A percentile compares a stretch with the other conserved stretches of the same genome.
phyloP scores from a whole-genome alignment of 1,140 invertebrate species.

The Drosophila eugracilis region DNA sequence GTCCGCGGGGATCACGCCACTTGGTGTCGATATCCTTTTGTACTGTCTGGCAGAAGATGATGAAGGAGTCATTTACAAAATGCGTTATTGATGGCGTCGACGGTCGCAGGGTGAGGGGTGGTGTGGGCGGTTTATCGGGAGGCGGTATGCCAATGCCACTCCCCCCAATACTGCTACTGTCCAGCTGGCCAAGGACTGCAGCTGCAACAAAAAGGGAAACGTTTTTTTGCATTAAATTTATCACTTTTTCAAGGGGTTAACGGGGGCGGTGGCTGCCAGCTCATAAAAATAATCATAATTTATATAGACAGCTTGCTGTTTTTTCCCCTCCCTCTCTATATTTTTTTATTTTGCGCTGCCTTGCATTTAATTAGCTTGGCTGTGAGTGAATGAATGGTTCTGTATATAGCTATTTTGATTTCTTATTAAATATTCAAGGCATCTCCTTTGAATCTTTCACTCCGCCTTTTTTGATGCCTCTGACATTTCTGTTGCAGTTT shows the following conservation, averaged over 20 bases:
- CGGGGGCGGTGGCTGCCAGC: background rate
- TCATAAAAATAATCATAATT: constrained; percentile 49
- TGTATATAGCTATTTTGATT: constrained; percentile 20
- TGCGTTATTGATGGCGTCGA: constrained; percentile 81
- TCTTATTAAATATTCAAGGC: constrained; percentile 30
- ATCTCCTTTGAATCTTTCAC: background rate
- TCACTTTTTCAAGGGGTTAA: constrained; percentile 32
- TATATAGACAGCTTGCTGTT: constrained; percentile 25
- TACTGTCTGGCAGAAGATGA: constrained; percentile 82
- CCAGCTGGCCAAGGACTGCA: constrained; percentile 66
- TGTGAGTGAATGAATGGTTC: constrained; percentile 18
- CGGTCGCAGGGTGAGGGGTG: constrained; percentile 63
- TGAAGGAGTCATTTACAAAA: constrained; percentile 84
- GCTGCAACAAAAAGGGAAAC: constrained; percentile 38
- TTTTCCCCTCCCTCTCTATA: background rate
- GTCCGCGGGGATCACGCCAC: constrained; percentile 79
- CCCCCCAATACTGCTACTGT: constrained; percentile 21
- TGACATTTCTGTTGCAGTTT: constrained; percentile 24
- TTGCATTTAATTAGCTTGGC: constrained; percentile 51
- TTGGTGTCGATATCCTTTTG: constrained; percentile 80
- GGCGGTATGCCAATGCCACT: constrained; percentile 5
- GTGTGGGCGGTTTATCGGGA: constrained; percentile 13
- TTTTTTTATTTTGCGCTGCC: constrained; percentile 11
- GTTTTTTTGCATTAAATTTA: constrained; percentile 68
- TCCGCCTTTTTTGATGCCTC: background rate